These are phyloP conservation scores for Lycocerus yunnanus DNA, from an alignment of 2,888 invertebrate genomes.

Conservation along the genomic window DNA sequence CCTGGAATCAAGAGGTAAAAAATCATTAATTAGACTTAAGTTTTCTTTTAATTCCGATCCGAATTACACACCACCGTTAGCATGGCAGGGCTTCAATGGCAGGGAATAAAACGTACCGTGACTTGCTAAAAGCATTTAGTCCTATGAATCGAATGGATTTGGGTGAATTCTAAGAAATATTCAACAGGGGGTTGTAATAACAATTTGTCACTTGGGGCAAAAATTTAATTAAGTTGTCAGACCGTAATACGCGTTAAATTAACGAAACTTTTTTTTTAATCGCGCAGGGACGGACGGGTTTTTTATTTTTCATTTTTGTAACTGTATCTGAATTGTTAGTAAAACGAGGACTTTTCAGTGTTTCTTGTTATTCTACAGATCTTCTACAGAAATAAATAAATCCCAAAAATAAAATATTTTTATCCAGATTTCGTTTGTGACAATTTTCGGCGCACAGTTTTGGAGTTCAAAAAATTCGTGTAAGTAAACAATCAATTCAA, in stretches of 20 bases:
- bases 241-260: not conserved
- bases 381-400: no score
- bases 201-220: slow-evolving; percentile 13
- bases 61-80: slow-evolving; percentile 8
- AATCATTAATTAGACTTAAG: slow-evolving; percentile 50
- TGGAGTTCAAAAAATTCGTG: no score
- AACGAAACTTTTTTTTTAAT: not conserved
- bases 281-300: not conserved
- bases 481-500: no score
- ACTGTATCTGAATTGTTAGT: no score
- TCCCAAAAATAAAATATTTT: no score
- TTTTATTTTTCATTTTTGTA: not conserved
- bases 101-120: slow-evolving; percentile 6
- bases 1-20: slow-evolving; percentile 63
- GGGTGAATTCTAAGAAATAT: not conserved
- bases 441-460: no score
- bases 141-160: slow-evolving; percentile 7
- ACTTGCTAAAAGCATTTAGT: slow-evolving; percentile 14
- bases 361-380: no score
- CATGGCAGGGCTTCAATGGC: slow-evolving; percentile 8
- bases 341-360: no score
- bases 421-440: no score
- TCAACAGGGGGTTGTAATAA: slow-evolving; percentile 9
- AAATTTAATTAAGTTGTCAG: slow-evolving; percentile 19
- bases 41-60: slow-evolving; percentile 37